phyloP scores from a whole-genome alignment of 2,797 vertebrate genomes.

The Chrosomus eos region DNA sequence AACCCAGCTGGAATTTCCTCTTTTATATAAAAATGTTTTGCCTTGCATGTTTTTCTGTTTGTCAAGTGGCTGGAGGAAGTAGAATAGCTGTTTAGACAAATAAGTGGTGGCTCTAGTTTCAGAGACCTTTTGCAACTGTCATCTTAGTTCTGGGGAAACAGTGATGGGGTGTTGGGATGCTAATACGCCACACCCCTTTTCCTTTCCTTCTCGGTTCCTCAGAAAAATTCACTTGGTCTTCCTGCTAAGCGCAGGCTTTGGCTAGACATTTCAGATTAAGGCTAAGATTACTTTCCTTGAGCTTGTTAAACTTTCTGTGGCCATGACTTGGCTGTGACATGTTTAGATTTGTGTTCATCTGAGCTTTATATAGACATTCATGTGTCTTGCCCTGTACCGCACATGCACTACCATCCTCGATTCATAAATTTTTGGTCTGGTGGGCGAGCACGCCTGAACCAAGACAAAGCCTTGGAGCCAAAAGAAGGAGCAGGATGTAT shows the following conservation, averaged over 20 bases:
- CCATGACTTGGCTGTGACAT: slow-evolving; percentile 3
- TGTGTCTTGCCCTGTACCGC: neutral
- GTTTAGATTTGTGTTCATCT: slow-evolving; percentile 28
- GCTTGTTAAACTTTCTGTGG: slow-evolving; percentile 5
- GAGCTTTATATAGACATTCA: slow-evolving; percentile 21
- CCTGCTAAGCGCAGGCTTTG: slow-evolving; percentile 2
- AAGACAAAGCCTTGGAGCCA: slow-evolving; percentile 1
- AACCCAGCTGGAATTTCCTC: slow-evolving; percentile 65
- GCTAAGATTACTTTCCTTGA: slow-evolving; percentile 23
- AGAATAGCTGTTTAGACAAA: slow-evolving; percentile 34
- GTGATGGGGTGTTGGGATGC: slow-evolving; percentile 3
- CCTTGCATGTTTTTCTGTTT: slow-evolving; percentile 55
- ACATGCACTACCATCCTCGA: neutral
- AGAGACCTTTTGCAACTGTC: slow-evolving; percentile 36
- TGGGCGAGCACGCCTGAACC: neutral
- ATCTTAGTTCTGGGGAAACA: slow-evolving; percentile 40
- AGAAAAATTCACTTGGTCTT: neutral
- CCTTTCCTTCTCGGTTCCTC: neutral
- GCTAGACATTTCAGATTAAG: slow-evolving; percentile 38
- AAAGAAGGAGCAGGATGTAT: slow-evolving; percentile 43
- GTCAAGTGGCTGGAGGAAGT: slow-evolving; percentile 44
- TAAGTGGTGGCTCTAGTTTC: slow-evolving; percentile 32
- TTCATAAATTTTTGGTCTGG: slow-evolving; percentile 14
- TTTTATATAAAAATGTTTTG: slow-evolving; percentile 59
- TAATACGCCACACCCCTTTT: slow-evolving; percentile 6